Evolutionary conservation across 2,888 invertebrate genomes (phyloP).

Genomic region (Eupithecia exiguata): DNA sequence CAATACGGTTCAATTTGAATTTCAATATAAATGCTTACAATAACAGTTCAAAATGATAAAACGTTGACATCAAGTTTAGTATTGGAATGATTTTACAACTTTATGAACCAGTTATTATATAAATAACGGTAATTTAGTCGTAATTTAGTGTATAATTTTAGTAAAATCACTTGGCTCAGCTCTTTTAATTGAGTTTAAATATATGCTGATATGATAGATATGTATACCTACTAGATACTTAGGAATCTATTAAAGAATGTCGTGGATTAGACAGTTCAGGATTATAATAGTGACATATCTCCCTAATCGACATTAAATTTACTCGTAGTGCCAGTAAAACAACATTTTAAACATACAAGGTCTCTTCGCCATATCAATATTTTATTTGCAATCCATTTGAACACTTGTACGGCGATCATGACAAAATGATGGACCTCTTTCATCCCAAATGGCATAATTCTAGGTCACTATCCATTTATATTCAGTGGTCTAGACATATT

Average conservation of each 20-base stretch:
- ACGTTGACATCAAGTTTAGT: slow-evolving; percentile 65
- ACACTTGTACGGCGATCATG: slow-evolving; percentile 42
- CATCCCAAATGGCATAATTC: slow-evolving; percentile 67
- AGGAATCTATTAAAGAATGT: background rate
- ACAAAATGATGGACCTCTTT: slow-evolving; percentile 47
- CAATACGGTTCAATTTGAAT: slow-evolving; percentile 78
- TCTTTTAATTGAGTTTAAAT: no score
- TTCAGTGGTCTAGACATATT: slow-evolving; percentile 82
- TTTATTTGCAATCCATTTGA: slow-evolving; percentile 19
- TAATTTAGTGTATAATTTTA: no score
- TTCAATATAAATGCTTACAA: slow-evolving; percentile 70
- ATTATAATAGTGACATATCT: background rate
- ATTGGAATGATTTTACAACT: slow-evolving; percentile 56
- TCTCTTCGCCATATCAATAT: background rate
- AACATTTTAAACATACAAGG: background rate
- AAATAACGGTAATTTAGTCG: background rate
- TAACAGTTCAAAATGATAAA: slow-evolving; percentile 73
- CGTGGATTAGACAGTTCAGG: background rate
- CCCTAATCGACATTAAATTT: background rate
- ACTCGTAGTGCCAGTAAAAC: background rate
- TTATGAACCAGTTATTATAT: background rate
- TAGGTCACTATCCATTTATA: slow-evolving; percentile 81
- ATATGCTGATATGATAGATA: background rate
- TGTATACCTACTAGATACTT: background rate
- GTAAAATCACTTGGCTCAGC: no score